Evolutionary conservation across 2,113 vertebrate genomes (phyloP).

Genomic region (Poeciliopsis occidentalis): DNA sequence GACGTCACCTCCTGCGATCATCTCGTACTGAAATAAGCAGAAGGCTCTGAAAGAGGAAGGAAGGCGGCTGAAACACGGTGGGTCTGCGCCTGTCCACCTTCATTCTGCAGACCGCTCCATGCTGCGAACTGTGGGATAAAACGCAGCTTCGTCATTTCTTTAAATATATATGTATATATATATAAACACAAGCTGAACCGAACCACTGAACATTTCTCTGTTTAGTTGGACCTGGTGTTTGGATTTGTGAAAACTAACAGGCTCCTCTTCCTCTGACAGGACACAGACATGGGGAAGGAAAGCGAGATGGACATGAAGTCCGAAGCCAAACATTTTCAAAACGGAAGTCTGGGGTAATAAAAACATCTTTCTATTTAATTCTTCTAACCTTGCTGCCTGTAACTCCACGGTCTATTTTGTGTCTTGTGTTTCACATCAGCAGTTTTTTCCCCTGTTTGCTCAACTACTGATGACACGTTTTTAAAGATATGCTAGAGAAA

Average conservation of each 20-base stretch:
- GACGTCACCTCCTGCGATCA: background rate
- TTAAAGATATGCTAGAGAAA: background rate
- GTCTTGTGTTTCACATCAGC: background rate
- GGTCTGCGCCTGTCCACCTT: background rate
- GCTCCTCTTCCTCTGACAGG: slow-evolving; percentile 21
- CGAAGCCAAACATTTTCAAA: slow-evolving; percentile 13
- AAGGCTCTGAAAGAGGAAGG: background rate
- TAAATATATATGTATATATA: no score
- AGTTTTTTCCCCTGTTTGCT: background rate
- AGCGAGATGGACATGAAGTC: background rate
- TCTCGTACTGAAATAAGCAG: background rate
- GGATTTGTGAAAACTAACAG: background rate
- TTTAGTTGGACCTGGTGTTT: background rate
- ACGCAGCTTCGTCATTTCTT: background rate
- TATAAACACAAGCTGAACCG: background rate
- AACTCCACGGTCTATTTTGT: background rate
- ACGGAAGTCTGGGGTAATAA: slow-evolving; percentile 59
- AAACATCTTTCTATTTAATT: background rate
- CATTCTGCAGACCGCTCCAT: no score
- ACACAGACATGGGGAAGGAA: slow-evolving; percentile 45
- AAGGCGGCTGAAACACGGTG: background rate
- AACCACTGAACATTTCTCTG: background rate
- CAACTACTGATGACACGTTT: background rate
- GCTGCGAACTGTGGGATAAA: no score
- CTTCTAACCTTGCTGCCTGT: background rate